These are phyloP conservation scores for Ia io DNA, from an alignment of 2,113 vertebrate genomes.

Conservation along the genomic window DNA sequence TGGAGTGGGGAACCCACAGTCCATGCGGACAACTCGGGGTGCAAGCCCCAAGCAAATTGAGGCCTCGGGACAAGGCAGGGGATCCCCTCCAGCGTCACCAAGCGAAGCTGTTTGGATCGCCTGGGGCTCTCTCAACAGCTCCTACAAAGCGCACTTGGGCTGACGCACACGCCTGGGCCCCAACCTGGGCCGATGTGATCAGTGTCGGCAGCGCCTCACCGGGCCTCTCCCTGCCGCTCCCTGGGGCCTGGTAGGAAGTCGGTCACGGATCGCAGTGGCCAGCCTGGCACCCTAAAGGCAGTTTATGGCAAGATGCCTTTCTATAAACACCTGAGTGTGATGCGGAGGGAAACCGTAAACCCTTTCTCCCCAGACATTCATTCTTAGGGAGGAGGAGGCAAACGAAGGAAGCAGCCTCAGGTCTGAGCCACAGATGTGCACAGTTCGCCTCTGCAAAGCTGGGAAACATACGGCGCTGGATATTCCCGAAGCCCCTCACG, in stretches of 20 bases:
- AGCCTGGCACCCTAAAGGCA: neutral
- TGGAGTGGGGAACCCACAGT: neutral
- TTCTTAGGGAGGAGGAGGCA: neutral
- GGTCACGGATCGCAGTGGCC: neutral
- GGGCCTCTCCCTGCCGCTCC: neutral
- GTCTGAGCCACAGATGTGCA: neutral
- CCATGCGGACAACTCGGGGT: neutral
- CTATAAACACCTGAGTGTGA: neutral
- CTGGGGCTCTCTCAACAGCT: too few relatives aligned
- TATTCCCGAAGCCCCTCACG: neutral
- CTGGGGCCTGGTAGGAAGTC: too few relatives aligned
- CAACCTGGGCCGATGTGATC: too few relatives aligned
- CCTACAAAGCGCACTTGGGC: too few relatives aligned
- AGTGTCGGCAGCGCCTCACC: neutral
- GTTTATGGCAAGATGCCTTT: neutral
- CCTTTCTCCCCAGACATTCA: neutral
- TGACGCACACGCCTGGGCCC: too few relatives aligned
- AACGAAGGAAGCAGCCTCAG: neutral
- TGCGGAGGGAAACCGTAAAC: neutral
- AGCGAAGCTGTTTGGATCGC: too few relatives aligned
- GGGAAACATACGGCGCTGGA: neutral
- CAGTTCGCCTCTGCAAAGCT: neutral
- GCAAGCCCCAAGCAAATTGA: neutral
- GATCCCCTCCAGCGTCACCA: too few relatives aligned
- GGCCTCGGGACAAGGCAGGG: too few relatives aligned